Base-by-base conservation (phyloP, 2,797 vertebrate species). In the Enteromius argenteus region DNA sequence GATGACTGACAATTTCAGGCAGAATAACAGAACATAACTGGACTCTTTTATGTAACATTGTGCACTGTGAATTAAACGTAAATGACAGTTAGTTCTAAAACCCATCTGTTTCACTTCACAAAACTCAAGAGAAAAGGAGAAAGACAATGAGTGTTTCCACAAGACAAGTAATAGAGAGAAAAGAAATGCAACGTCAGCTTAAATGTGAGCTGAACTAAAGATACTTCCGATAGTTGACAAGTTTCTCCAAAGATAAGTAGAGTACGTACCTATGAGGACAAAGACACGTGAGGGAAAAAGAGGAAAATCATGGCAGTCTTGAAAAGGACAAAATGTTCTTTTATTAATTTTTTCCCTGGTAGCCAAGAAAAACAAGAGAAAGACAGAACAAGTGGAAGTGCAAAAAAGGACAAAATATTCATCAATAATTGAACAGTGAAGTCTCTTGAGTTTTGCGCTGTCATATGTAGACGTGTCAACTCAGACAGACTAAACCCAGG, bases 341-440 rank as follows among this genome's bases (percentile, higher is more conserved):
- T n/a, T 80, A 68, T 39, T 39, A 23, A 66, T 42, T 19, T 64
- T 79, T 46, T 56, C 32, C 21, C 9, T 23, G 58, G 27, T 53
- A 66, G 85, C 80, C 23, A 56, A 27, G 46, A 72, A 62, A 51
- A 74, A 46, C 15, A 86, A 21, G 10, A 66, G 37, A 9, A 66
- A 80, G 60, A 35, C 37, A 39, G 44, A 44, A 85, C 23, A 53
- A 42, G 67, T 77, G 30, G 30, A 60, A 39, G 66, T 71, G 37
- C 32, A 39, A 35, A 66, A 58, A 86, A 84, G 69, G 85, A 88
- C 53, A 88, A 74, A 86, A 83, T 76, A 80, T 83, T 85, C 66
- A 88, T 88, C 83, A 85, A 82, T 88, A 85, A 88, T 86, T 73
- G 68, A 88, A 81, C 80, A 75, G 74, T 2, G 19, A 71, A 67